Conservation (phyloP, 2,113 vertebrate species). For the Chauna torquata region DNA sequence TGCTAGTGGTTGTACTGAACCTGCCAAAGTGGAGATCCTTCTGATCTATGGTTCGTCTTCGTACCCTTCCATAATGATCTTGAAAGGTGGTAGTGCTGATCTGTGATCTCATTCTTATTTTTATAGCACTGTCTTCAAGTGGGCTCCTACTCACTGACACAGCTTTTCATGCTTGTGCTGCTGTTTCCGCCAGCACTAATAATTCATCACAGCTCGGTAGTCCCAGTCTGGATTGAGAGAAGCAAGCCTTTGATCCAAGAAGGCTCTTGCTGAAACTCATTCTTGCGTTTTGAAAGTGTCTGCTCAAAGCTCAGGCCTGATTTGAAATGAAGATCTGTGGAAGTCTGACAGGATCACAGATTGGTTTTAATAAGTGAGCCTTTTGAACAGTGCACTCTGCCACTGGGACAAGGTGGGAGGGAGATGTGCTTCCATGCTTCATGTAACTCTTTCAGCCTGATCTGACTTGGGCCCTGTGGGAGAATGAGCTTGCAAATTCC, state of each 20-base stretch:
- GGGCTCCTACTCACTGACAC: not conserved
- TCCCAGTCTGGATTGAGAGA: not conserved
- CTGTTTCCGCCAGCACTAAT: not conserved
- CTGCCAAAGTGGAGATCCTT: not conserved
- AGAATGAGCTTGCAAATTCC: not conserved
- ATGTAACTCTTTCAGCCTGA: not conserved
- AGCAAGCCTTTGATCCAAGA: not conserved
- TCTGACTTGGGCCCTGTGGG: not conserved
- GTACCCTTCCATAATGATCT: rapidly evolving
- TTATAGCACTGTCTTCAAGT: not conserved
- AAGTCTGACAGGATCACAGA: constrained; percentile 51
- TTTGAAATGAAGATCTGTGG: constrained; percentile 27
- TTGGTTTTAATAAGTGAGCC: constrained; percentile 49
- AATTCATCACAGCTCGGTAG: not conserved
- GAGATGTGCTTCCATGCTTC: not conserved
- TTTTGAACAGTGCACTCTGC: not conserved
- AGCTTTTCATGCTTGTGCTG: not conserved
- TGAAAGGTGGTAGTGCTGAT: not conserved
- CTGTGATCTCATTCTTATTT: not conserved
- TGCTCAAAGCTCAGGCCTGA: not conserved
- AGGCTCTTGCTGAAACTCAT: not conserved
- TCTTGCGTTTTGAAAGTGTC: not conserved
- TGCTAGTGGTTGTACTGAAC: not conserved
- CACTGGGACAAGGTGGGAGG: not conserved
- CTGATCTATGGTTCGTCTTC: rapidly evolving